These are phyloP conservation scores for Manacus vitellinus DNA, from an alignment of 2,113 vertebrate genomes.

Conservation along the genomic window DNA sequence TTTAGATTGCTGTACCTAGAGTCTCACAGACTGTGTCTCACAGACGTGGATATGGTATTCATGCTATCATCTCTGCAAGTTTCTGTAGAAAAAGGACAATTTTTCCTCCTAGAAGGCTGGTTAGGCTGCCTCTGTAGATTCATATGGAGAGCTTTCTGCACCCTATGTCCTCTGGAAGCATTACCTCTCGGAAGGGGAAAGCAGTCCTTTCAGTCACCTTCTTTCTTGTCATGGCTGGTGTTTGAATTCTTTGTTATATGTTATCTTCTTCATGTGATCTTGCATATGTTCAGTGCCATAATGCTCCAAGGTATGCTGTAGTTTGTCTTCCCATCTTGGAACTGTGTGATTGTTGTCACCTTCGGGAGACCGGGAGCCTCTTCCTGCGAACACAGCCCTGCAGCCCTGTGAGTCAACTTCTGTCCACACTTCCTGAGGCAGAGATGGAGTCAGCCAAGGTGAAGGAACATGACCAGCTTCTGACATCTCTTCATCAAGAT, in stretches of 20 bases:
- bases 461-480: not conserved
- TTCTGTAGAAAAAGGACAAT: not conserved
- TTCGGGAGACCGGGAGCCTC: not conserved
- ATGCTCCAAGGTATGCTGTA: not conserved
- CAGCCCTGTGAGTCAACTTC: not conserved
- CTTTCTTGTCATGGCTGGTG: not conserved
- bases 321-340: not conserved
- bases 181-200: not conserved
- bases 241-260: not conserved
- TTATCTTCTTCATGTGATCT: not conserved
- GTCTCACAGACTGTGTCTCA: not conserved
- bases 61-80: not conserved
- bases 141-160: not conserved
- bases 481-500: not conserved
- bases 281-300: not conserved
- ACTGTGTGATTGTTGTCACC: not conserved
- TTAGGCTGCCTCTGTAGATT: not conserved
- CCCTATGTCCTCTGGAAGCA: fast-evolving
- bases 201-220: not conserved
- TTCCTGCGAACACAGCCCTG: fast-evolving
- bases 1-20: not conserved
- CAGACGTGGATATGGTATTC: not conserved
- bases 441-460: not conserved
- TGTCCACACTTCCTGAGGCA: fast-evolving
- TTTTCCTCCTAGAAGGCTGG: not conserved